Evolutionary conservation across 30 jellyfish, hydroid and myxozoan species (phyloP).

Genomic region (Aurelia coerulea): DNA sequence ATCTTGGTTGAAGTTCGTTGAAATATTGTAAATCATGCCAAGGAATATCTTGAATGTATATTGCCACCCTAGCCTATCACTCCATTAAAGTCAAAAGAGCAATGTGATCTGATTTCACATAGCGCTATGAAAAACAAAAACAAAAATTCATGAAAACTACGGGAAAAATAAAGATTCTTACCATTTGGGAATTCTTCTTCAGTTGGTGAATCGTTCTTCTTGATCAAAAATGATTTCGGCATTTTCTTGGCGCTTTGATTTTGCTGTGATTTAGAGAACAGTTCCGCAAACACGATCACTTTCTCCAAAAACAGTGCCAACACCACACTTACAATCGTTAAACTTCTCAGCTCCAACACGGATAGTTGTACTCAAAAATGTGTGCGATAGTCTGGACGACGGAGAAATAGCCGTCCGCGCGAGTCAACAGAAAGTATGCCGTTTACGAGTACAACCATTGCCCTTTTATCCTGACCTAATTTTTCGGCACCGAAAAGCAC

Average conservation of each 20-base stretch:
- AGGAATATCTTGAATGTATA: too few species aligned
- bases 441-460: conserved; percentile 74
- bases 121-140: too few species aligned
- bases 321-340: too few species aligned
- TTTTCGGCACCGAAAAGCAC: conserved; percentile 90
- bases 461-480: conserved; percentile 85
- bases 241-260: conserved; percentile 25
- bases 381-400: too few species aligned
- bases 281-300: neutral
- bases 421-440: conserved; percentile 69
- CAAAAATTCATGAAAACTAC: neutral
- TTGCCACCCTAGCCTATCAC: too few species aligned
- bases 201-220: conserved; percentile 61
- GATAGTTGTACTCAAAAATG: conserved; percentile 1
- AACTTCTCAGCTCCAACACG: neutral
- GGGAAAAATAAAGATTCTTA: neutral
- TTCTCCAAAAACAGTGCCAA: neutral
- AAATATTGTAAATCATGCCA: too few species aligned
- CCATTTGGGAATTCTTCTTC: conserved; percentile 63
- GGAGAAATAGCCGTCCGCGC: too few species aligned
- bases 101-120: too few species aligned
- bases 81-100: too few species aligned
- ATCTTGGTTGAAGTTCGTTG: too few species aligned
- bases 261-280: conserved; percentile 14
- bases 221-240: conserved; percentile 91